Evolutionary conservation across 1,140 invertebrate genomes (phyloP), one percentile per base, ranked within the genome.

Genomic region (Aphaenogaster rudis): DNA sequence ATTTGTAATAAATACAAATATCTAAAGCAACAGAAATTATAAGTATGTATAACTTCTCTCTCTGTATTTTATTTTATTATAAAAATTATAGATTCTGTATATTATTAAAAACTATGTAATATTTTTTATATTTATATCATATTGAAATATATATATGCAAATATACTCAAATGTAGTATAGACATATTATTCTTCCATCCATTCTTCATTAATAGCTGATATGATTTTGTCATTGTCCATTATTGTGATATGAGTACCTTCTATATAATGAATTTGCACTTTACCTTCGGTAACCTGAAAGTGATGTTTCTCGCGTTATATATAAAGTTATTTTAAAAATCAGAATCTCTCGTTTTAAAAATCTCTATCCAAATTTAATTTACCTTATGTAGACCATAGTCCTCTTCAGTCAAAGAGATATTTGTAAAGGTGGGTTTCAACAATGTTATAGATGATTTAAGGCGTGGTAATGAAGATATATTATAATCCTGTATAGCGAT

Each of bases 181-280:
- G 28, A 28, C 28, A 28, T 28, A 28, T 28, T 28, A 28, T 28
- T 28, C 28, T 28, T 28, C 28, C 28, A 28, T 28, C 28, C 28
- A 33, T 63, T 94, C 93, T 3, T 90, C 93, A 48, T 97, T 97
- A 59, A 97, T 97, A 15, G 97, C 96, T 80, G 96, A 95, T 1
- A 96, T 96, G 54, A 97, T 93, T 90, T 97, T 96, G 96, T 96
- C 0, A 96, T 94, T 91, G 97, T 97, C 93, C 97, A 97, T 28
- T 28, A 28, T 28, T 28, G 28, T 28, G 28, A 28, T 28, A 28
- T 28, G 28, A 28, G 28, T 28, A 21, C 97, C 97, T 90, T 93
- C 91, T 0, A 91, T 36, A 3, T 76, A 81, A 79, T 91, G 57
- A 15, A 94, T 86, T 57, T 94, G 91, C 8, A 95, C 66, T 64